Base-by-base conservation (phyloP, 2,888 invertebrate species). In the Fissipunctia ypsillon region DNA sequence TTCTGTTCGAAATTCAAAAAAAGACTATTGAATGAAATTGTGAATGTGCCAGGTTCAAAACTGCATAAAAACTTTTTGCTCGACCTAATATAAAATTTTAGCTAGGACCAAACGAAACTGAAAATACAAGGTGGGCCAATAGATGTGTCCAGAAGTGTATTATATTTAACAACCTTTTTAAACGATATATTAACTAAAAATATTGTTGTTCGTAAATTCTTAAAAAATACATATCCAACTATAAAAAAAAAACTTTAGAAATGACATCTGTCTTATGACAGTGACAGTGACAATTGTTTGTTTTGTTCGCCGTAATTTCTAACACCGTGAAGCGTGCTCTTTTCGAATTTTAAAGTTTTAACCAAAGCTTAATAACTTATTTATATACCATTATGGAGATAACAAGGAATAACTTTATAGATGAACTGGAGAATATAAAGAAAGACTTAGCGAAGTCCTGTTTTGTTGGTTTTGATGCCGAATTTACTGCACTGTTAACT, bases 401-500 rank as follows among this genome's bases (percentile, higher is more conserved):
- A 81, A 97, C 97, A 1, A 94, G 92, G 68, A 90, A 94, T 43
- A 98, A 98, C 92, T 98, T 98, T 89, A 88, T 94, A 3, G 92
- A 96, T 54, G 90, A 97, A 69, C 94, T 97, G 80, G 96, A 97
- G 16, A 93, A 96, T 85, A 96, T 98, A 82, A 93, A 96, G 84
- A 91, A 92, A 78, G 92, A 96, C 76, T 91, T 98, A 41, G 95
- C 97, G 88, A 94, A 95, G 64, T 96, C 97, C 14, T 96, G 96
- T 83, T 97, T 97, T 89, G 92, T 98, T 84, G 96, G 97, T 25
- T 96, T 98, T 83, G 98, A 98, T 92, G 97, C 97, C 22, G 98
- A 98, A 95, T 98, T 98, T 90, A 97, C 97, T 75, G 98, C 95
- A 61, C 89, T 96, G 76, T 84, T 94, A 69, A 86, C 96, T 0